These are phyloP conservation scores for Barypeithes pellucidus DNA, from an alignment of 2,888 invertebrate genomes.

Conservation along the genomic window DNA sequence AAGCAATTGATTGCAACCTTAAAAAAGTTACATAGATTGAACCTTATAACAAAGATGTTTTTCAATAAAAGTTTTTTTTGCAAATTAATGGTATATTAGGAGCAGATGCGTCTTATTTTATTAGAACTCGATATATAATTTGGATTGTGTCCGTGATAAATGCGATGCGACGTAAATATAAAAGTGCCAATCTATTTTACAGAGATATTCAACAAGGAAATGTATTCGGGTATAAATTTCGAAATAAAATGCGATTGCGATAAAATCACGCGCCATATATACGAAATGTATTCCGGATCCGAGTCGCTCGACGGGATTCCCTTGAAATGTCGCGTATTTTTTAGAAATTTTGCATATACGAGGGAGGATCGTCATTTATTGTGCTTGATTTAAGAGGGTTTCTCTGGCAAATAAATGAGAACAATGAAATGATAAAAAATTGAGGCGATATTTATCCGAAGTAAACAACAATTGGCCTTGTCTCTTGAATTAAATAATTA, in stretches of 20 bases:
- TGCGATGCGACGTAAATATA: conserved; percentile 48
- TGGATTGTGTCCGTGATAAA: conserved; percentile 36
- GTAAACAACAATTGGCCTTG: too few relatives aligned
- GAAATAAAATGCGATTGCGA: conserved; percentile 47
- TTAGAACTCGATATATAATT: conserved; percentile 36
- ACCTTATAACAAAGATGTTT: too few relatives aligned
- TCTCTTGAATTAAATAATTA: too few relatives aligned
- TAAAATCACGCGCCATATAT: conserved; percentile 45
- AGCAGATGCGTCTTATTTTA: conserved; percentile 8
- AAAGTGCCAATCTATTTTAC: conserved; percentile 50
- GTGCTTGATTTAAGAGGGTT: not conserved
- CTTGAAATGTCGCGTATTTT: conserved; percentile 32
- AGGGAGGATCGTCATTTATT: not conserved
- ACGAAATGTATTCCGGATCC: conserved; percentile 44
- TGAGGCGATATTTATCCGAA: not conserved
- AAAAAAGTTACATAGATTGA: too few relatives aligned
- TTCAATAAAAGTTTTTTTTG: not conserved
- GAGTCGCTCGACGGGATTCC: conserved; percentile 34
- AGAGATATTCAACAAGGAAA: conserved; percentile 48
- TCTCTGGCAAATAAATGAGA: not conserved
- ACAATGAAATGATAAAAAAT: too few relatives aligned
- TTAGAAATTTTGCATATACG: conserved; percentile 25
- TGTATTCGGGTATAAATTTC: conserved; percentile 43
- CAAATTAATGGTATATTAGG: not conserved
- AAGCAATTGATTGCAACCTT: too few relatives aligned